Evolutionary conservation across 2,797 vertebrate species (phyloP), one percentile per base, ranked within the genome.

Genomic region (Cossypha polioptera): DNA sequence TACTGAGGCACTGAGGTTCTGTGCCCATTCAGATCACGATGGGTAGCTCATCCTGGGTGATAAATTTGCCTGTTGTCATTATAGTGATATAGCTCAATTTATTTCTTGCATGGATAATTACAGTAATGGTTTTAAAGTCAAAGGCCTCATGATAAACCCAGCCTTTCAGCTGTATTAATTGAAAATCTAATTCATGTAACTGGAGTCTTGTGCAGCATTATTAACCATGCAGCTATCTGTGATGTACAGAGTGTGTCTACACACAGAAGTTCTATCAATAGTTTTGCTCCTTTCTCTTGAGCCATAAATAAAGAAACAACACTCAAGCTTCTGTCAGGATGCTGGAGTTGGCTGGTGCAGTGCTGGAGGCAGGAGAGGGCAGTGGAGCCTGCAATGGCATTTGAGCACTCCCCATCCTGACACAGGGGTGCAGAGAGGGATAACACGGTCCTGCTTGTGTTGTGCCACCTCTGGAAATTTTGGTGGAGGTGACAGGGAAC

Each of bases 361-460:
- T 38, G 65, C 62, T 72, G 85, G 48, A 58, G 65, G 24, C 2
- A 4, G 67, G 58, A 51, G 25, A 50, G 8, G 50, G 33, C 4
- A 66, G 12, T 1, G 2, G 31, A 73, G 16, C 59, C 26, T 45
- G 12, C 58, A 22, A 1, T 19, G 26, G 18, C n/a, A 13, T 25
- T 48, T 36, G 33, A 48, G 21, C 2, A 0, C 54, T 16, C 0
- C 15, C 36, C 16, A 11, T 45, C 24, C 29, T 28, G 7, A 21
- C 33, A 29, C 42, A 35, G 36, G 17, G 38, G 16, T 42, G 19
- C 31, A 78, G 47, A 72, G 75, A 73, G 40, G 31, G 33, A 29
- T 19, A 35, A 18, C 2, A 3, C 17, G 33, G 9, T 3, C 31
- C 63, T 13, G 0, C 45, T 47, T 24, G 12, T 16, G 1, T 1